Evolutionary conservation across 2,888 invertebrate species (phyloP), one percentile per base, ranked within the genome.

Genomic region (Leptinotarsa haldemani): DNA sequence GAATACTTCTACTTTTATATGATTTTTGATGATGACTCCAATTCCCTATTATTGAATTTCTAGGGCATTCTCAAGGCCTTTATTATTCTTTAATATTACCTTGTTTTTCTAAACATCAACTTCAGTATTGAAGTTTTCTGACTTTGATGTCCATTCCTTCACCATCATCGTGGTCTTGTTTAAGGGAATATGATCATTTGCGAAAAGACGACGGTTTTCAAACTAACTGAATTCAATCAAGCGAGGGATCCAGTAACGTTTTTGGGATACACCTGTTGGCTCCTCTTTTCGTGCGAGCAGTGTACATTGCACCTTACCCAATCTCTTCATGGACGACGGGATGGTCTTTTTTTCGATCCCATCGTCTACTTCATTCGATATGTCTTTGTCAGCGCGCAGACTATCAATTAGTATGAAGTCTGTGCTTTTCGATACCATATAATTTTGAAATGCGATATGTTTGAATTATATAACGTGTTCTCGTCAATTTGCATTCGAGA

Each of bases 341-440:
- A 68, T 58, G 18, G 18, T 68, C 56, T 56, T 68, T 56, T 56
- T 56, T 46, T 68, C 40, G 18, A 20, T 40, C 76, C 71, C 69
- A 74, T 77, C 76, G 74, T 78, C 77, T 72, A 79, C 79, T 79
- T 77, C 80, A 78, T 81, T 80, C 82, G 79, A 79, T 70, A 77
- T 80, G 63, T 69, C 82, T 79, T 81, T 74, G 47, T 67, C 64
- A 69, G 50, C 64, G 71, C 73, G 69, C 71, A 63, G 77, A 77
- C 74, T 75, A 80, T 80, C 80, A 80, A 80, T 79, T 76, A 76
- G 77, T 65, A 74, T 56, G 46, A 16, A 68, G 68, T 68, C 68
- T 56, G 68, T 68, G 68, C 68, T 58, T 68, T 68, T 68, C 56
- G 68, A 68, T 68, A 68, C 46, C 68, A 56, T 68, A 70, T 77